Conservation (phyloP, 2,888 invertebrate genomes). For the Alviniconcha strummeri region DNA sequence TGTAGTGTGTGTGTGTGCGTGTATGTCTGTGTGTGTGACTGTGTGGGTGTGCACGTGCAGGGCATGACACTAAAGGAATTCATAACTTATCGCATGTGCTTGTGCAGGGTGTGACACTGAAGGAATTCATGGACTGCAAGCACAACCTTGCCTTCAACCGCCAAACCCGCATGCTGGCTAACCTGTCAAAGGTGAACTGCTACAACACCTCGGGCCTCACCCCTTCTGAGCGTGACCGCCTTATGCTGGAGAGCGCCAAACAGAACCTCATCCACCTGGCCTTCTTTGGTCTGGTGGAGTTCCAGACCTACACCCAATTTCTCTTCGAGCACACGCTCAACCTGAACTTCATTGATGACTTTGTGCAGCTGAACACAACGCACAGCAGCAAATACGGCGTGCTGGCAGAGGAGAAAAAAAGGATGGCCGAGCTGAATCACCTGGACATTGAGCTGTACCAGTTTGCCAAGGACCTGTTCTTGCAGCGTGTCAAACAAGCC, state of each 20-base stretch:
- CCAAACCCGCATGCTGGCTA: conserved; percentile 98
- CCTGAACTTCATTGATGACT: conserved; percentile 72
- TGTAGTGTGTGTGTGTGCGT: conserved; percentile 1
- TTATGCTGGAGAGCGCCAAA: conserved; percentile 96
- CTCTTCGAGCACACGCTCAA: conserved; percentile 71
- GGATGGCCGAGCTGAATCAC: conserved; percentile 87
- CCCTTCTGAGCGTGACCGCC: conserved; percentile 65
- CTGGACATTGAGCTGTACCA: conserved; percentile 95
- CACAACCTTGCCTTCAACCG: conserved; percentile 96
- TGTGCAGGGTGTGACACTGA: conserved; percentile 84
- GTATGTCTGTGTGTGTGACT: not conserved
- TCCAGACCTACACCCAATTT: conserved; percentile 81
- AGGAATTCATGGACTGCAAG: conserved; percentile 89
- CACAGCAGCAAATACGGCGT: conserved; percentile 87
- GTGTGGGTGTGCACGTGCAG: not conserved
- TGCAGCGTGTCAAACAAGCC: conserved; percentile 75
- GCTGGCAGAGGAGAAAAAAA: conserved; percentile 82
- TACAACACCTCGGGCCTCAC: conserved; percentile 81
- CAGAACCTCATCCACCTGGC: conserved; percentile 93
- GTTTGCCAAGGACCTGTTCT: conserved; percentile 91
- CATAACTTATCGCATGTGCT: no score
- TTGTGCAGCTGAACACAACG: conserved; percentile 94
- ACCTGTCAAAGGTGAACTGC: conserved; percentile 94
- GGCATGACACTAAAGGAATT: no score
- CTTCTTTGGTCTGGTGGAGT: conserved; percentile 97